These are phyloP conservation scores for Hemibates koningsi DNA, from an alignment of 2,113 vertebrate species.

Conservation along the genomic window DNA sequence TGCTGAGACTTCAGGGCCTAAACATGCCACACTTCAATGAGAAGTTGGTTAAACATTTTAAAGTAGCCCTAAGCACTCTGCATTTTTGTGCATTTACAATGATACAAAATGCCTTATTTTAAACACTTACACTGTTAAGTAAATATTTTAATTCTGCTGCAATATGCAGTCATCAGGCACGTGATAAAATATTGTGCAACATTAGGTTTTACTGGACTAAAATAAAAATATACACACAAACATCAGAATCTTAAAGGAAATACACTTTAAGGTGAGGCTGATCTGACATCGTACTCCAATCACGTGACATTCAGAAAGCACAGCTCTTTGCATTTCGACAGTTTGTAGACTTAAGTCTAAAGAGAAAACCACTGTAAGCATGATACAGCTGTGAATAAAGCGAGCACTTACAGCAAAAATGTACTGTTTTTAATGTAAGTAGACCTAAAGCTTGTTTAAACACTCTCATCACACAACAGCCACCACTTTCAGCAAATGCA, in stretches of 20 bases:
- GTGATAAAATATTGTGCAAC: constrained; percentile 67
- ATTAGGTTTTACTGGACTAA: constrained; percentile 52
- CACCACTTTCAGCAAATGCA: constrained; percentile 34
- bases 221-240: constrained; percentile 66
- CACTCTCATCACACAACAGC: constrained; percentile 28
- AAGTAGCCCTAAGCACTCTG: background rate
- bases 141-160: constrained; percentile 53
- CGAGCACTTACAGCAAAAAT: constrained; percentile 32
- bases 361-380: constrained; percentile 22
- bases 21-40: background rate
- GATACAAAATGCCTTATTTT: constrained; percentile 43
- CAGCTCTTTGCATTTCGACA: background rate
- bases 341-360: constrained; percentile 6
- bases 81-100: constrained; percentile 41
- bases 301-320: constrained; percentile 45
- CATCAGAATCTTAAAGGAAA: constrained; percentile 36
- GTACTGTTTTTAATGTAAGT: background rate
- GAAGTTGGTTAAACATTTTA: constrained; percentile 10
- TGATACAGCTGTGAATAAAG: constrained; percentile 22
- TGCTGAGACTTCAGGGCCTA: background rate
- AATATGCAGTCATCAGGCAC: constrained; percentile 64
- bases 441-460: background rate
- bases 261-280: constrained; percentile 33
- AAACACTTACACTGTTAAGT: constrained; percentile 33
- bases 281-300: background rate